phyloP scores from a whole-genome alignment of 2,888 invertebrate genomes.

The Aphodius sticticus region DNA sequence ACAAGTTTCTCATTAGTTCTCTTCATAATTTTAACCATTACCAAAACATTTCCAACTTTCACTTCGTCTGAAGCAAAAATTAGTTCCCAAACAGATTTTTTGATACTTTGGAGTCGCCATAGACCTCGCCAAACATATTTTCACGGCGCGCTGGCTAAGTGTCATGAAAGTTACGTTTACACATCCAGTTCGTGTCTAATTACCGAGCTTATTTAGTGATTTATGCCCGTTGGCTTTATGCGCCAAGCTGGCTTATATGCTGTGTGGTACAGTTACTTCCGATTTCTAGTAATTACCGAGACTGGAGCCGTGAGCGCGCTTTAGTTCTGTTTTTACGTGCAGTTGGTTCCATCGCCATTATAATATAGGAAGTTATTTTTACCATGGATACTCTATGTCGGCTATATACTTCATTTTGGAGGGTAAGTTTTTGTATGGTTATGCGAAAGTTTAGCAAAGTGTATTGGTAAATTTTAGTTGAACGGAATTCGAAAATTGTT shows the following conservation, averaged over 20 bases:
- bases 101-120: neutral
- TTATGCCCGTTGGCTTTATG: neutral
- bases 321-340: neutral
- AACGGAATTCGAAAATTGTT: too few species aligned
- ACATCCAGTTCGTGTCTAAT: neutral
- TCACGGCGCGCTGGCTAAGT: conserved; percentile 17
- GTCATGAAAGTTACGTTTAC: conserved; percentile 16
- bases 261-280: neutral
- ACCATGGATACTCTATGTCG: conserved; percentile 31
- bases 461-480: too few species aligned
- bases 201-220: conserved; percentile 4
- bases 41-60: neutral
- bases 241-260: neutral
- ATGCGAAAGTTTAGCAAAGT: too few species aligned
- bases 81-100: neutral
- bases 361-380: neutral
- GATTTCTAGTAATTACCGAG: neutral
- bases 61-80: neutral
- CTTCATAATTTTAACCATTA: neutral
- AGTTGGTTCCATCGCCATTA: neutral
- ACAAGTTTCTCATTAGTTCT: neutral
- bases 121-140: conserved; percentile 9
- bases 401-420: conserved; percentile 31
- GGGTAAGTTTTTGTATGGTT: conserved; percentile 25
- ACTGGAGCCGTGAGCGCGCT: neutral